These are phyloP conservation scores for Zaprionus nigranus DNA, from an alignment of 1,140 invertebrate species.

Conservation along the genomic window DNA sequence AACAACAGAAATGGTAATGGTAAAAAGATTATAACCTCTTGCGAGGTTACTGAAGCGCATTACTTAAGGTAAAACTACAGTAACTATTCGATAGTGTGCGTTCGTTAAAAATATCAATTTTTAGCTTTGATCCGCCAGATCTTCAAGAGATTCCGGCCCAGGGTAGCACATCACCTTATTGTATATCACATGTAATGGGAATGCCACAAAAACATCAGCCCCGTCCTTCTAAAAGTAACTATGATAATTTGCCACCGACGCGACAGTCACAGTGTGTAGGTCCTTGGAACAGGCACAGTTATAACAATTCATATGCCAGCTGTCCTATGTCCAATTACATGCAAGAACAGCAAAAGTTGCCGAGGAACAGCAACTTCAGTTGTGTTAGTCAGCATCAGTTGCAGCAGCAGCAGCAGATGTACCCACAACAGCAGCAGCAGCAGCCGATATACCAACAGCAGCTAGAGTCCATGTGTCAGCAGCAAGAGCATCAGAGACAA, in stretches of 20 bases:
- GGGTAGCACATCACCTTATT: background rate
- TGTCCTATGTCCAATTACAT: background rate
- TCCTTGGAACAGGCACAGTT: background rate
- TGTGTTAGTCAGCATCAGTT: background rate
- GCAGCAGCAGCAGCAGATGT: background rate
- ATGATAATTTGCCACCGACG: background rate
- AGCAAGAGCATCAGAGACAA: conserved; percentile 36
- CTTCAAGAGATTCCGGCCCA: background rate
- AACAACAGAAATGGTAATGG: background rate
- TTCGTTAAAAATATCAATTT: background rate
- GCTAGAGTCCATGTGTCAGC: conserved; percentile 40
- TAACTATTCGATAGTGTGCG: background rate
- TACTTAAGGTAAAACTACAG: conserved; percentile 38
- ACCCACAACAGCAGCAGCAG: background rate
- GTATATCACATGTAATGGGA: background rate
- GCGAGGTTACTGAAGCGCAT: conserved; percentile 59
- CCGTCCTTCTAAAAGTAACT: background rate
- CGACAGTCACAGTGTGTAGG: background rate
- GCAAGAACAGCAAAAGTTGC: conserved; percentile 1
- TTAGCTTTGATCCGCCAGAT: background rate
- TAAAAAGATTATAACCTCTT: conserved; percentile 38
- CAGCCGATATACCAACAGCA: background rate
- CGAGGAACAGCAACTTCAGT: background rate
- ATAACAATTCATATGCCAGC: background rate
- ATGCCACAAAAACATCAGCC: background rate